These are phyloP conservation scores for Pteruthius melanotis DNA, from an alignment of 2,113 vertebrate genomes.

Conservation along the genomic window DNA sequence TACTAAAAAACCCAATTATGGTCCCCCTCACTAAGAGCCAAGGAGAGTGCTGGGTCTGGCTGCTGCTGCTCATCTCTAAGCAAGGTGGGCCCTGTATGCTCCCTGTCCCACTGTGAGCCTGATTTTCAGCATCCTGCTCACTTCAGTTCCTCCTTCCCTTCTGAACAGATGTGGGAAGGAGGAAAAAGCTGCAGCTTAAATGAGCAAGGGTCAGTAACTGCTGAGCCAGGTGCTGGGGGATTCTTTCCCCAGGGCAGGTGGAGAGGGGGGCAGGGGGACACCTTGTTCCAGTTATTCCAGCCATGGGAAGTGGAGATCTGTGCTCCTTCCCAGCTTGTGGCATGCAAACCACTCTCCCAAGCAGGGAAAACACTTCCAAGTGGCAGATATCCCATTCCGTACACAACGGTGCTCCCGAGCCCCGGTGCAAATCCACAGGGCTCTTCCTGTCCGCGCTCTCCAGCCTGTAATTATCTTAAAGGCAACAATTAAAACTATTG, in stretches of 20 bases:
- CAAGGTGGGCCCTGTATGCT: neutral
- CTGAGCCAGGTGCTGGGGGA: neutral
- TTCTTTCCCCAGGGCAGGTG: neutral
- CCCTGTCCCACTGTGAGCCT: neutral
- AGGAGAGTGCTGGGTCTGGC: neutral
- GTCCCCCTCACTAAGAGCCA: neutral
- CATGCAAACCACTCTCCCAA: neutral
- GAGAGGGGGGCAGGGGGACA: neutral
- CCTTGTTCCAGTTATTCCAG: neutral
- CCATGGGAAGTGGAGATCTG: neutral
- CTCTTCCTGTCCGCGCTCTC: neutral
- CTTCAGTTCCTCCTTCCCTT: neutral
- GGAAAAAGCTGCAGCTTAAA: neutral
- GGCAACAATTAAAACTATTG: constrained; percentile 57
- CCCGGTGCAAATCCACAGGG: constrained; percentile 4
- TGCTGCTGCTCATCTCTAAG: neutral
- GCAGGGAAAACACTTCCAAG: neutral
- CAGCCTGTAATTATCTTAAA: constrained; percentile 62
- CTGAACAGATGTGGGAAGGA: neutral
- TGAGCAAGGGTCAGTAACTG: neutral
- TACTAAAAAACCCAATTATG: rapidly evolving
- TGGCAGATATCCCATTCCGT: neutral
- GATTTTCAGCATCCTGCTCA: neutral
- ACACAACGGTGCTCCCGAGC: neutral
- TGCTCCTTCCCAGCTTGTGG: neutral